Evolutionary conservation across 2,888 invertebrate species (phyloP), one percentile per base, ranked within the genome.

Genomic region (Idaea biselata): DNA sequence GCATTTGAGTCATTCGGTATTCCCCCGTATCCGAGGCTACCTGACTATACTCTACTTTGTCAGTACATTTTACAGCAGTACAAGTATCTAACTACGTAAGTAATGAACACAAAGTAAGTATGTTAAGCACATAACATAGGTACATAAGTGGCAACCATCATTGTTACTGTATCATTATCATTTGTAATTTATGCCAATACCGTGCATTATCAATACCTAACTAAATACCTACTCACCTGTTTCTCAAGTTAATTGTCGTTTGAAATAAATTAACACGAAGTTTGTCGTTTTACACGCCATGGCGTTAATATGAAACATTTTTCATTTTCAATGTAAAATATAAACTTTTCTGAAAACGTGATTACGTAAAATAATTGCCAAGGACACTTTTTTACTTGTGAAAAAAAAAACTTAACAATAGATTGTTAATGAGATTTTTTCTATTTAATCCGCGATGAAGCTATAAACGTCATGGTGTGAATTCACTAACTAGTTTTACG

Each of bases 401-500:
- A 44, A 44, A 14, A 44, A 44, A 44, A 14, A 44, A 44, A 32
- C 11, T 8, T 32, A 32, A 44, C 44, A 44, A 44, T 44, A 44
- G 11, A 44, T 44, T 44, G 44, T 44, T 8, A 14, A 14, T 14
- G 2, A 14, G 8, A n/a, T 44, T 33, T 44, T 44, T 44, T 44
- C 44, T 44, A 11, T 14, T 44, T 44, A 44, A 11, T 44, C 44
- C 44, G 14, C 11, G 44, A 44, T 44, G 44, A 44, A 14, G 44
- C 44, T 44, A 25, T 25, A 44, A 44, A 44, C 44, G 78, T 79
- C 78, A 77, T 72, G 75, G 73, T 68, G 70, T 61, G 65, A 68
- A 72, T 72, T 75, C 63, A 56, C 63, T 44, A 44, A 8, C 14
- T 8, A 66, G 72, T 72, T 71, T 75, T 69, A 74, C 76, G 76